Evolutionary conservation across 2,797 vertebrate species (phyloP).

Genomic region (Halcyon chelicuti): DNA sequence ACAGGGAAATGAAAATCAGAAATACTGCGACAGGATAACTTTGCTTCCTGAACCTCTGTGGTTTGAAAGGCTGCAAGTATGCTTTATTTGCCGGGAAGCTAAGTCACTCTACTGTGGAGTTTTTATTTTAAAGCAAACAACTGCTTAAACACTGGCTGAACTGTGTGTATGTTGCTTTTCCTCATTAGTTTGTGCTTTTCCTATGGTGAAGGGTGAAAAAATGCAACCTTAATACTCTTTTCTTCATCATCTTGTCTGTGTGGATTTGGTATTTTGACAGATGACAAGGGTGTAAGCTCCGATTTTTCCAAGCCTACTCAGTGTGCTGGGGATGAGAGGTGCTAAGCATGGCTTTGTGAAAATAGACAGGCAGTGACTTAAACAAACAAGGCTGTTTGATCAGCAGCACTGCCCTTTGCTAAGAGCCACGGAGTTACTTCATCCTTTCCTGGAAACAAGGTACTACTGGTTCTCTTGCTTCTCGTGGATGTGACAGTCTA

Average conservation of each 20-base stretch:
- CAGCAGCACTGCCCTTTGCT: conserved; percentile 25
- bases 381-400: conserved; percentile 55
- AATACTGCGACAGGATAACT: neutral
- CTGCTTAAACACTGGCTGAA: neutral
- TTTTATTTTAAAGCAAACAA: neutral
- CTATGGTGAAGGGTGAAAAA: neutral
- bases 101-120: neutral
- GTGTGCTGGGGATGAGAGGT: neutral
- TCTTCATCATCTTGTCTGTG: neutral
- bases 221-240: neutral
- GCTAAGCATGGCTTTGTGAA: neutral
- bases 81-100: neutral
- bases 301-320: neutral
- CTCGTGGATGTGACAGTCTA: neutral
- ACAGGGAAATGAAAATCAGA: neutral
- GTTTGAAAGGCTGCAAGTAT: neutral
- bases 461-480: neutral
- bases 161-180: neutral
- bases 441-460: neutral
- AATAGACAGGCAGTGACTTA: conserved; percentile 14
- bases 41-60: neutral
- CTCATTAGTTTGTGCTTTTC: neutral
- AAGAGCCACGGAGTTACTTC: neutral
- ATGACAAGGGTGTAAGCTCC: neutral
- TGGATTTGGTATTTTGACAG: neutral